phyloP scores from a whole-genome alignment of 2,888 invertebrate species.

The Tanypteryx hageni region DNA sequence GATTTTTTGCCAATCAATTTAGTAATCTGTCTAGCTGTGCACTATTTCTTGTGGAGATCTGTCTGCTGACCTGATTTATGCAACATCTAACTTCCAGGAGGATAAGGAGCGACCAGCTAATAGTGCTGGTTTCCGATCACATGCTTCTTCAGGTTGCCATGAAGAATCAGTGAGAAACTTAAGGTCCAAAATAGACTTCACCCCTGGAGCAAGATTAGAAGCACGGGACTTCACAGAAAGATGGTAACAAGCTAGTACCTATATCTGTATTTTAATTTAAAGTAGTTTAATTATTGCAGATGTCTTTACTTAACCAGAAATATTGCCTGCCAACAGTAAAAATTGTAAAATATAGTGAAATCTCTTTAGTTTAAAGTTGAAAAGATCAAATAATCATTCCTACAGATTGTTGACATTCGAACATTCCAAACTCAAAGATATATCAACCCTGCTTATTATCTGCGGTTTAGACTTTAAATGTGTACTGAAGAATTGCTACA shows the following conservation, averaged over 20 bases:
- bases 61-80: background rate
- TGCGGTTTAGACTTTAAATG: too few relatives aligned
- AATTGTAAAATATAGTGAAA: too few relatives aligned
- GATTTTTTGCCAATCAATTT: background rate
- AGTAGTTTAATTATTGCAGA: too few relatives aligned
- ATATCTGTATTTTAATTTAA: background rate
- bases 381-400: too few relatives aligned
- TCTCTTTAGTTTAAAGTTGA: too few relatives aligned
- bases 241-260: background rate
- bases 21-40: background rate
- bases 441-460: too few relatives aligned
- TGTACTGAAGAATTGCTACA: too few relatives aligned
- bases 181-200: constrained; percentile 32
- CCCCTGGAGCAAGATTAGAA: constrained; percentile 42
- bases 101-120: background rate
- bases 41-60: background rate
- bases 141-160: background rate
- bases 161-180: background rate
- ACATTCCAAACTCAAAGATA: too few relatives aligned
- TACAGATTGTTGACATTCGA: too few relatives aligned
- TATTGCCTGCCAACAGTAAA: too few relatives aligned
- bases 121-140: background rate
- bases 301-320: too few relatives aligned
- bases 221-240: constrained; percentile 54
- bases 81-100: background rate